Percentiles rank a stretch among this genome's conserved stretches.
phyloP scores from a whole-genome alignment of 2,797 vertebrate species.

The Naso thynnoides region DNA sequence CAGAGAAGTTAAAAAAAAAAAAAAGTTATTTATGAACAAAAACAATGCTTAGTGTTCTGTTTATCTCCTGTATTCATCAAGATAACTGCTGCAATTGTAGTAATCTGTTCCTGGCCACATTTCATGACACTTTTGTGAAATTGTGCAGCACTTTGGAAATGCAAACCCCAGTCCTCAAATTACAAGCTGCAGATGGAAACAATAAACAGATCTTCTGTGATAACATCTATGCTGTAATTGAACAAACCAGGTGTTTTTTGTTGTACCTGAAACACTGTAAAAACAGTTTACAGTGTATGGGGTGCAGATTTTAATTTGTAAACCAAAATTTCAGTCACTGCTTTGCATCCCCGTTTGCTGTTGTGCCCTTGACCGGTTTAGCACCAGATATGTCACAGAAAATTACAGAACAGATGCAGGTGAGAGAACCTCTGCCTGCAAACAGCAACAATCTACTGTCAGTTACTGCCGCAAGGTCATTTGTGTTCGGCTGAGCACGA shows the following conservation, averaged over 20 bases:
- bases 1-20: too few species aligned
- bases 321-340: constrained; percentile 1
- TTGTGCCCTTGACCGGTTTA: background rate
- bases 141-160: constrained; percentile 16
- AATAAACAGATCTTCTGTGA: constrained; percentile 17
- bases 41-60: too few species aligned
- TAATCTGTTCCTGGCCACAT: background rate
- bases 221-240: constrained; percentile 10
- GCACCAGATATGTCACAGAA: constrained; percentile 13
- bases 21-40: too few species aligned
- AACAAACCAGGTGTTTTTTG: constrained; percentile 7
- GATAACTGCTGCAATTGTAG: too few species aligned
- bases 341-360: background rate
- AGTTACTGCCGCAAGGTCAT: constrained; percentile 32
- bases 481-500: background rate
- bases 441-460: background rate
- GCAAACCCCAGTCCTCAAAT: constrained; percentile 8
- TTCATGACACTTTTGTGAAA: constrained; percentile 11
- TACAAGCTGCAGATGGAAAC: constrained; percentile 27
- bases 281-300: background rate
- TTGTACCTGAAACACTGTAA: background rate
- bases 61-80: too few species aligned
- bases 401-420: constrained; percentile 28
- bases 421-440: constrained; percentile 39
- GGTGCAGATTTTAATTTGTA: background rate